phyloP scores from a whole-genome alignment of 2,113 vertebrate species.

The Hippoglossus stenolepis region DNA sequence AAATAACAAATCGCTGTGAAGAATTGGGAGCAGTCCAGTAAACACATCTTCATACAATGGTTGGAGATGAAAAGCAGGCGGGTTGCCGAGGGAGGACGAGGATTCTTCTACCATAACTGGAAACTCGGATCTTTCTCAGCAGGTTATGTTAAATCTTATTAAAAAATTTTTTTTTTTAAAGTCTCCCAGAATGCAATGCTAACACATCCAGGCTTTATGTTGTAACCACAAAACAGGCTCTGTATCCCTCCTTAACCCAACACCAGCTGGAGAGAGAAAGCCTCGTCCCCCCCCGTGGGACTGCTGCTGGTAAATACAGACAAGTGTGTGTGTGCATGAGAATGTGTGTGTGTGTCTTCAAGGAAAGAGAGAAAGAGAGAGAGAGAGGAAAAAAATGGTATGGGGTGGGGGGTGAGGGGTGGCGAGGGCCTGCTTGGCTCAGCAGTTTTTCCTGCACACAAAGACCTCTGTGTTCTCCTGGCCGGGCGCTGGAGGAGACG shows the following conservation, averaged over 20 bases:
- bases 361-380: conserved; percentile 34
- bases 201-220: conserved; percentile 21
- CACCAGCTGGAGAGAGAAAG: conserved; percentile 60
- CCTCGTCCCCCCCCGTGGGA: conserved; percentile 60
- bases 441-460: conserved; percentile 76
- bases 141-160: conserved; percentile 15
- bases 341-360: conserved; percentile 49
- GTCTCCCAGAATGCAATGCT: conserved; percentile 24
- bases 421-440: conserved; percentile 64
- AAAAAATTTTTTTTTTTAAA: background rate
- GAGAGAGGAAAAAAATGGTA: background rate
- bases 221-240: conserved; percentile 52
- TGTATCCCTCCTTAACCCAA: conserved; percentile 34
- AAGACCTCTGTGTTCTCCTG: conserved; percentile 70
- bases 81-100: background rate
- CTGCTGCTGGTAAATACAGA: conserved; percentile 63
- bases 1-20: background rate
- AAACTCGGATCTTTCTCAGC: conserved; percentile 3
- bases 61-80: conserved; percentile 3
- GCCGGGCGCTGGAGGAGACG: conserved; percentile 67
- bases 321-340: conserved; percentile 47
- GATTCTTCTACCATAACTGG: background rate
- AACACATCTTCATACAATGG: background rate
- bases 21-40: background rate
- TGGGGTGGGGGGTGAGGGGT: background rate